Evolutionary conservation across 92 coral and sea anemone genomes (phyloP).

Genomic region (Anthopleura xanthogrammica): DNA sequence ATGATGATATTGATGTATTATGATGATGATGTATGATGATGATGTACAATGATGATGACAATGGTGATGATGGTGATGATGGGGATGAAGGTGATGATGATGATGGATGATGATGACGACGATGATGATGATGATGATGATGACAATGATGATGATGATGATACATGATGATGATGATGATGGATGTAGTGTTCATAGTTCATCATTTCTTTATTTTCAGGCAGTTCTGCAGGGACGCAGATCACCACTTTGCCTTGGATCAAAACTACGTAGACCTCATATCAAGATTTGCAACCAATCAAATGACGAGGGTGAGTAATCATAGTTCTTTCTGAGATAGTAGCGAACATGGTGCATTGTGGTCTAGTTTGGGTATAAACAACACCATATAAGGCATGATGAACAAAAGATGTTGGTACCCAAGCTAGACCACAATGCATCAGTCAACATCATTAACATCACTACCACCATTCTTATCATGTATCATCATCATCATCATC

Average conservation of each 20-base stretch:
- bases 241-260: conserved; percentile 78
- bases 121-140: not conserved
- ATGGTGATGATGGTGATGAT: not conserved
- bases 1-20: not conserved
- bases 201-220: conserved; percentile 27
- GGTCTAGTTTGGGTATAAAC: no score
- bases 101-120: not conserved
- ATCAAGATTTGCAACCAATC: conserved; percentile 69
- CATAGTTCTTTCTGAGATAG: not conserved
- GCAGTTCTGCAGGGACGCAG: conserved; percentile 63
- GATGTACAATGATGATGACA: not conserved
- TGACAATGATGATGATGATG: not conserved
- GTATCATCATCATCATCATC: no score
- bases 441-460: no score
- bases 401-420: no score
- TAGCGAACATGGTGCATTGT: not conserved
- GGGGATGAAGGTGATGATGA: not conserved
- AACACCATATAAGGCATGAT: no score
- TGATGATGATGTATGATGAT: not conserved
- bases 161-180: not conserved
- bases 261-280: conserved; percentile 76
- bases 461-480: no score
- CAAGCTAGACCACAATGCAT: no score
- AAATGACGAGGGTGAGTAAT: conserved; percentile 66
- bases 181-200: not conserved